These are phyloP conservation scores for Dolichotis patagonum DNA, from an alignment of 2,113 vertebrate genomes.

Conservation along the genomic window DNA sequence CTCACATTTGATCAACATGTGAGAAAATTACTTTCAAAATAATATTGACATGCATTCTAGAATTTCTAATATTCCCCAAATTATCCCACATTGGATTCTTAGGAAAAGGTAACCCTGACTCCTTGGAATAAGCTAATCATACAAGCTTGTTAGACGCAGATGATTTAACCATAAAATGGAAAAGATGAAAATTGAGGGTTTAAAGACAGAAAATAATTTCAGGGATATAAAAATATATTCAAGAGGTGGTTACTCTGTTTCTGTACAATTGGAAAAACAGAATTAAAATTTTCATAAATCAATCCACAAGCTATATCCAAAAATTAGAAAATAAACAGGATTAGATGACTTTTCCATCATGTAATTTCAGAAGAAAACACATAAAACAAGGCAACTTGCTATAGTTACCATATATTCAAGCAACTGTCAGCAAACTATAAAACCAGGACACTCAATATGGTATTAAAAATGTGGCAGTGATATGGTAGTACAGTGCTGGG, in stretches of 20 bases:
- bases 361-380: slow-evolving; percentile 63
- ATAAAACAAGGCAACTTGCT: slow-evolving; percentile 52
- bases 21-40: slow-evolving; percentile 62
- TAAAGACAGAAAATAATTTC: slow-evolving; percentile 50
- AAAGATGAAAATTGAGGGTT: background rate
- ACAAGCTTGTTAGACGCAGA: slow-evolving; percentile 44
- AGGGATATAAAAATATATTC: slow-evolving; percentile 49
- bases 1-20: slow-evolving; percentile 62
- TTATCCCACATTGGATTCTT: slow-evolving; percentile 16
- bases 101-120: slow-evolving; percentile 26
- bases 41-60: slow-evolving; percentile 53
- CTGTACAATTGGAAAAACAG: background rate
- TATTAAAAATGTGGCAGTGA: slow-evolving; percentile 54
- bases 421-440: slow-evolving; percentile 48
- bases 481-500: slow-evolving; percentile 43
- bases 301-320: slow-evolving; percentile 40
- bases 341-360: slow-evolving; percentile 49
- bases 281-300: slow-evolving; percentile 61
- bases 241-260: slow-evolving; percentile 30
- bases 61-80: slow-evolving; percentile 23
- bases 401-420: slow-evolving; percentile 62
- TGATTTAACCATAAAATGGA: slow-evolving; percentile 55
- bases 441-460: slow-evolving; percentile 28
- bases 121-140: slow-evolving; percentile 39
- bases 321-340: slow-evolving; percentile 69